These are phyloP conservation scores for Aeoliscus strigatus DNA, from an alignment of 2,797 vertebrate species.

Conservation along the genomic window DNA sequence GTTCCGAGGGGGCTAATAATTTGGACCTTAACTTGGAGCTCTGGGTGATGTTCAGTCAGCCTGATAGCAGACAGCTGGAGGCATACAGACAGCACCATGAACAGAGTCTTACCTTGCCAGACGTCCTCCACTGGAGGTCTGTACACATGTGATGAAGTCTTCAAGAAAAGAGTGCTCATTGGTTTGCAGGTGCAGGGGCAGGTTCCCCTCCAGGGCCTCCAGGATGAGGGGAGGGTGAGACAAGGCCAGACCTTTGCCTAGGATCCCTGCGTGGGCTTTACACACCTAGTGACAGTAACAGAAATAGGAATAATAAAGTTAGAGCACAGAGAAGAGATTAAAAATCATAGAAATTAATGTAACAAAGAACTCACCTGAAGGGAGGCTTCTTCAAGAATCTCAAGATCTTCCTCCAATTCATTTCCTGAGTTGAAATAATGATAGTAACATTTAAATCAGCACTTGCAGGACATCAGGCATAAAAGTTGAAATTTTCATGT, in stretches of 20 bases:
- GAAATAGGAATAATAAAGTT: conserved; percentile 8
- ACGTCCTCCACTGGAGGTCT: conserved; percentile 93
- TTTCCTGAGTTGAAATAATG: conserved; percentile 74
- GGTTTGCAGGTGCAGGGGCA: conserved; percentile 95
- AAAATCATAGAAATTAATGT: not conserved
- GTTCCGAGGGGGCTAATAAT: no score
- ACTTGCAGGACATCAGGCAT: no score
- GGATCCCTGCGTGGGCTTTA: conserved; percentile 92
- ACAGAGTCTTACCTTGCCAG: conserved; percentile 83
- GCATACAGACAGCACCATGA: no score
- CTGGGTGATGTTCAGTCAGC: no score
- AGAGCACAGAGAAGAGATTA: not conserved
- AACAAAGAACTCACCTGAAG: conserved; percentile 82
- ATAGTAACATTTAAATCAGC: not conserved
- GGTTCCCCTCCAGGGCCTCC: conserved; percentile 93
- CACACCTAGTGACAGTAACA: conserved; percentile 79
- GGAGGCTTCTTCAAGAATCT: conserved; percentile 97
- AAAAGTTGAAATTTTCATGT: no score
- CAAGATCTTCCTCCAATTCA: conserved; percentile 96
- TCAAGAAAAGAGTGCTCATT: conserved; percentile 98
- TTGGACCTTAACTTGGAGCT: no score
- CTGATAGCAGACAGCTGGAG: no score
- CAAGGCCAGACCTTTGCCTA: conserved; percentile 94
- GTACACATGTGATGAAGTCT: conserved; percentile 96
- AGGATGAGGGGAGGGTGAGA: conserved; percentile 96